Evolutionary conservation across 2,113 vertebrate genomes (phyloP), one percentile per base, ranked within the genome.

Genomic region (Acrocephalus arundinaceus): DNA sequence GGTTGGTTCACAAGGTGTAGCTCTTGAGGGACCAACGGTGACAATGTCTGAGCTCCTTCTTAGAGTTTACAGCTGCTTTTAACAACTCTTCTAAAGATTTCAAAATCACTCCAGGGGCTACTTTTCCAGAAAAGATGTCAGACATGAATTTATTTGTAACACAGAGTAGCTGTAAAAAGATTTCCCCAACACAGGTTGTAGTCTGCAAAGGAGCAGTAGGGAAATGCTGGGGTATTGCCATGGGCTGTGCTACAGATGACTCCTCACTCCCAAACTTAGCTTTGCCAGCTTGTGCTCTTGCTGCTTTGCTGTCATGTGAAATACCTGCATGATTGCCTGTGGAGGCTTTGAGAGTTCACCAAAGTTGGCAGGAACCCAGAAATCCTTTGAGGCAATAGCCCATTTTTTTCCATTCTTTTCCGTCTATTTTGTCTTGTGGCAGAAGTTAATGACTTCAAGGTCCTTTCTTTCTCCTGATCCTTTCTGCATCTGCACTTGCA

Each of bases 71-170:
- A 54, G 48, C 31, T 85, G 61, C 41, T 82, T 85, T 63, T 83
- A 86, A 83, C 74, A 89, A 49, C 81, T 78, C 45, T 68, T 52
- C 22, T 30, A 33, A 94, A 62, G 61, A 41, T 37, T 71, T 82
- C 15, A 75, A 15, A 51, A 25, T 46, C 66, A 65, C 84, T 49
- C 58, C 62, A 49, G 65, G 55, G 62, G 37, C 54, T 78, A 1
- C 52, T 89, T 77, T 78, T 37, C 57, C 24, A 85, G 35, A 62
- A 67, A 37, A 94, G 16, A 43, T 90, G 73, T 91, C 91, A 89
- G 75, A 87, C 92, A 65, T 14, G 39, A 89, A 89, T 93, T 95
- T 94, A 43, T 67, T 71, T 85, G 75, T 82, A 84, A 30, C 78
- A 83, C 52, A 19, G 59, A 84, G 51, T 7, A 74, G 55, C 65